phyloP scores from a whole-genome alignment of 2,888 invertebrate genomes.

The Xylophagus ater region DNA sequence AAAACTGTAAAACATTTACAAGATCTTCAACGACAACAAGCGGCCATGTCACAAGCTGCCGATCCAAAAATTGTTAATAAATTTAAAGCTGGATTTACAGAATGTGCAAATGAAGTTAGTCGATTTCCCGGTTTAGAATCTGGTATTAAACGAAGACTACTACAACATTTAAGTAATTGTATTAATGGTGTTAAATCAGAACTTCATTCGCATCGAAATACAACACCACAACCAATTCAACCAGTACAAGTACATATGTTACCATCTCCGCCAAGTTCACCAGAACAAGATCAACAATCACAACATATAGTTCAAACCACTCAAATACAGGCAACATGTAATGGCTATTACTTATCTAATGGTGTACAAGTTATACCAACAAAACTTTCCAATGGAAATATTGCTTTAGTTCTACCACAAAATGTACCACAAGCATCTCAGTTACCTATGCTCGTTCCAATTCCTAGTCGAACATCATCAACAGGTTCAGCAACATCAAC shows the following conservation, averaged over 20 bases:
- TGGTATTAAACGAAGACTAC: conserved; percentile 57
- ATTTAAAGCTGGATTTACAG: conserved; percentile 78
- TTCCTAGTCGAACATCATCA: conserved; percentile 62
- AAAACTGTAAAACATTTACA: conserved; percentile 90
- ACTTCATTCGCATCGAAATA: conserved; percentile 23
- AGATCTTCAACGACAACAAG: conserved; percentile 76
- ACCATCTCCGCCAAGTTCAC: conserved; percentile 39
- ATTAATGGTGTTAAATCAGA: conserved; percentile 41
- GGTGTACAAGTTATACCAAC: conserved; percentile 72
- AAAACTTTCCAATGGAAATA: conserved; percentile 69
- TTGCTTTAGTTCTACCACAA: conserved; percentile 67
- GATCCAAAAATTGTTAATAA: conserved; percentile 76
- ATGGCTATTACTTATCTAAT: conserved; percentile 52
- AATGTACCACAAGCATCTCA: conserved; percentile 44
- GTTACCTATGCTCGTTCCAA: conserved; percentile 59
- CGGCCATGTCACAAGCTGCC: conserved; percentile 67
- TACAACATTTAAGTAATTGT: conserved; percentile 67
- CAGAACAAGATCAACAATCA: conserved; percentile 33
- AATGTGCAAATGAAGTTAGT: conserved; percentile 76
- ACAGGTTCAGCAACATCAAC: conserved; percentile 58
- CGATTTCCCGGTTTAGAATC: conserved; percentile 64
- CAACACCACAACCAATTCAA: conserved; percentile 26
- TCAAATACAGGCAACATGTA: conserved; percentile 37
- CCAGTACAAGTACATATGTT: conserved; percentile 49
- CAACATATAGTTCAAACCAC: conserved; percentile 22